Evolutionary conservation across 2,888 invertebrate genomes (phyloP).

Genomic region (Drosophila austrosaltans): DNA sequence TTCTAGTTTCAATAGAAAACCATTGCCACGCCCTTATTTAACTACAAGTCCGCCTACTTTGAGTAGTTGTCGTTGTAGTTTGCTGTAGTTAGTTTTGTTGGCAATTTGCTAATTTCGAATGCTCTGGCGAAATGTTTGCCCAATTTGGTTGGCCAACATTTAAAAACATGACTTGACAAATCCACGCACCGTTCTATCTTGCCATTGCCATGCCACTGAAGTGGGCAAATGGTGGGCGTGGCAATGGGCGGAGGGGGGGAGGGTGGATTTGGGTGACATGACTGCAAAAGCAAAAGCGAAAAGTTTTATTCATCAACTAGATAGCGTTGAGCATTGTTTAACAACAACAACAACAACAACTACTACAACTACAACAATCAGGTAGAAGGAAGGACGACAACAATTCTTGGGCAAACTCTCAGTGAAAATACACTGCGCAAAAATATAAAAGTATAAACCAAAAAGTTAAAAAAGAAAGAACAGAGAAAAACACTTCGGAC

Average conservation of each 20-base stretch:
- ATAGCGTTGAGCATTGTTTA: constrained; percentile 71
- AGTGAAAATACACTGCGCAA: constrained; percentile 1
- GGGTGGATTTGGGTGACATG: constrained; percentile 55
- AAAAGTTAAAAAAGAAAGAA: not conserved
- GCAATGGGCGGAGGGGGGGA: not conserved
- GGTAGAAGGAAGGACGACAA: constrained; percentile 4
- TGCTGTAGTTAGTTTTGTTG: constrained; percentile 21
- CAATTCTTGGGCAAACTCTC: constrained; percentile 16
- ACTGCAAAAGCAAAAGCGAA: constrained; percentile 51
- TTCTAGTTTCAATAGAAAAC: constrained; percentile 34
- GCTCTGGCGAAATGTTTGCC: constrained; percentile 73
- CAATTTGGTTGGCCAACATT: constrained; percentile 76
- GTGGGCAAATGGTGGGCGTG: constrained; percentile 8
- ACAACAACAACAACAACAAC: constrained; percentile 43
- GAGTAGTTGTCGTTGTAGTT: not conserved
- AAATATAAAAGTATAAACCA: not conserved
- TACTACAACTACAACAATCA: constrained; percentile 18
- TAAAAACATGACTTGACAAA: constrained; percentile 76
- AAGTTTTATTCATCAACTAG: constrained; percentile 74
- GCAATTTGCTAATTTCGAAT: constrained; percentile 74
- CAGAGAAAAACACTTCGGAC: too few species aligned
- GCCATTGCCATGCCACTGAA: not conserved
- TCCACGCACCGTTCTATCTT: constrained; percentile 58
- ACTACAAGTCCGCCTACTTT: constrained; percentile 33
- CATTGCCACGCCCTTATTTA: constrained; percentile 39